A percentile compares a stretch with the other conserved stretches of the same genome.
Conservation (phyloP, 2,888 invertebrate species). For the Tipula confusa region DNA sequence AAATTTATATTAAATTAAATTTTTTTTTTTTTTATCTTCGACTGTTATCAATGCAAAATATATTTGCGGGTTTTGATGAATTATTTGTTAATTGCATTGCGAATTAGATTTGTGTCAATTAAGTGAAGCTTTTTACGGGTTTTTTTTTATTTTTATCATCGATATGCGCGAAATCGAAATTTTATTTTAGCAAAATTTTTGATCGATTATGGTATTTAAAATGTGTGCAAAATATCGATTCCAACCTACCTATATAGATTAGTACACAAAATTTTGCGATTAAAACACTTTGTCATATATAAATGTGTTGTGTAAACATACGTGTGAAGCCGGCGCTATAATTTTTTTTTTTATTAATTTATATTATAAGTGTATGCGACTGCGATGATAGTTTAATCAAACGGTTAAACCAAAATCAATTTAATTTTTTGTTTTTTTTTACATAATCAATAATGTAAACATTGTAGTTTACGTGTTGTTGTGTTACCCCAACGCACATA, state of each 20-base stretch:
- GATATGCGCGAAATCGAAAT: not conserved
- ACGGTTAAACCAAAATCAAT: not conserved
- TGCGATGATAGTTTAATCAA: not conserved
- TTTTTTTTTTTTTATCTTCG: not conserved
- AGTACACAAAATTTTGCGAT: not conserved
- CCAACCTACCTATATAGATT: too few relatives aligned
- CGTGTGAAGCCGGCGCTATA: not conserved
- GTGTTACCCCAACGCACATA: not conserved
- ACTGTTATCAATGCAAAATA: not conserved
- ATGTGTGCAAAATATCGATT: not conserved
- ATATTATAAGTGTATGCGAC: not conserved
- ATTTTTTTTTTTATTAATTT: too few relatives aligned
- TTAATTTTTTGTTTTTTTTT: not conserved
- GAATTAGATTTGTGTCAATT: conserved; percentile 12
- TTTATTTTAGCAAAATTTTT: not conserved
- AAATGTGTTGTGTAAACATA: not conserved
- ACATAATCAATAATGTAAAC: conserved; percentile 3
- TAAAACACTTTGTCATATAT: not conserved
- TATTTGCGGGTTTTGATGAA: not conserved
- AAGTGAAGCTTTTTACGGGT: not conserved
- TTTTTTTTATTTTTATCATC: not conserved
- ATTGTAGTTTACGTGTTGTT: not conserved
- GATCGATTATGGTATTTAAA: not conserved
- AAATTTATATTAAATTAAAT: not conserved
- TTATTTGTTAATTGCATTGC: conserved; percentile 12